Conservation (phyloP, 2,113 vertebrate genomes). For the Epinephelus lanceolatus region DNA sequence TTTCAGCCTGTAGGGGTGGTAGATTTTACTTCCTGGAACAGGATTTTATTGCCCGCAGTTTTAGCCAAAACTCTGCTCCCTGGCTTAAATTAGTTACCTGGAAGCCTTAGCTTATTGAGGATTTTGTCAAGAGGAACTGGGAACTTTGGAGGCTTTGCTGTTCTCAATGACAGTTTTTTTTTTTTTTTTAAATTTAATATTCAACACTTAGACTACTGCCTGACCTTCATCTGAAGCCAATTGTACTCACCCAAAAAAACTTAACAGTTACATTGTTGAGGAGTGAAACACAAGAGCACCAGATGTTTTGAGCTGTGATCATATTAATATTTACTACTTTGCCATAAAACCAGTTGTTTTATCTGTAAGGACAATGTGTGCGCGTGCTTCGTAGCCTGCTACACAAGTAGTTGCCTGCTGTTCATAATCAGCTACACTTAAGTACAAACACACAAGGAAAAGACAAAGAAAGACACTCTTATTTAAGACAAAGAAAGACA, state of each 20-base stretch:
- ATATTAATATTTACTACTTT: slow-evolving; percentile 32
- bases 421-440: not conserved
- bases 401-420: not conserved
- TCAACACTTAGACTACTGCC: slow-evolving; percentile 36
- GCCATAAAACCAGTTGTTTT: slow-evolving; percentile 29
- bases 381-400: slow-evolving; percentile 3
- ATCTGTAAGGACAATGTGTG: not conserved
- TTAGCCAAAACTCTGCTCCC: slow-evolving; percentile 54
- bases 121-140: slow-evolving; percentile 49
- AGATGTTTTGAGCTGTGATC: slow-evolving; percentile 48
- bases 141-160: slow-evolving; percentile 50
- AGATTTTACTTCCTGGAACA: slow-evolving; percentile 68
- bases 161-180: slow-evolving; percentile 50
- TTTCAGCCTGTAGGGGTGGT: slow-evolving; percentile 51
- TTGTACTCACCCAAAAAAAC: not conserved
- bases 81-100: slow-evolving; percentile 69
- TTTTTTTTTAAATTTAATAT: slow-evolving; percentile 1
- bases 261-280: slow-evolving; percentile 20
- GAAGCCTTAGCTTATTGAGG: slow-evolving; percentile 56
- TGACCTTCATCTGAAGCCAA: slow-evolving; percentile 45
- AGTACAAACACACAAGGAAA: not conserved
- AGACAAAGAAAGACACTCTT: not conserved
- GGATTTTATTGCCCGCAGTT: slow-evolving; percentile 55
- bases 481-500: not conserved
- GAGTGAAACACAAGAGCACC: slow-evolving; percentile 32